Percentiles rank a stretch among this genome's conserved stretches.
Conservation (phyloP, 2,113 vertebrate species). For the Sapajus apella region DNA sequence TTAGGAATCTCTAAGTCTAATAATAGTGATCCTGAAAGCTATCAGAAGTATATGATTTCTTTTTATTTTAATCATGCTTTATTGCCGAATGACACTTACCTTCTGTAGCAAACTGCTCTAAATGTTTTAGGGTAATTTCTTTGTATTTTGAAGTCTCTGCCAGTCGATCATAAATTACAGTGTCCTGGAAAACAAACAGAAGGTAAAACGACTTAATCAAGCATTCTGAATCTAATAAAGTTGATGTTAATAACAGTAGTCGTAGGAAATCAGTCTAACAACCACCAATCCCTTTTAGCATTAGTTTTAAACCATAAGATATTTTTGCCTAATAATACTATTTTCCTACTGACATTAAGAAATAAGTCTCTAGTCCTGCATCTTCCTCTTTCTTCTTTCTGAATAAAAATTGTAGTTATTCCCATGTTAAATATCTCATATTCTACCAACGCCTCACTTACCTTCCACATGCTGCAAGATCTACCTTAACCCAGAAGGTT, state of each 20-base stretch:
- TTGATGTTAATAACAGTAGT: background rate
- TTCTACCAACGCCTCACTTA: background rate
- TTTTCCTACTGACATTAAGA: background rate
- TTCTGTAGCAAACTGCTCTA: constrained; percentile 99
- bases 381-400: background rate
- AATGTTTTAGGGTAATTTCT: constrained; percentile 98
- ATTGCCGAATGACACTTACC: constrained; percentile 82
- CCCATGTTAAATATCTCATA: background rate
- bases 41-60: background rate
- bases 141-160: constrained; percentile 97
- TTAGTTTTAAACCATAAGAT: constrained; percentile 17
- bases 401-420: background rate
- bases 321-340: background rate
- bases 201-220: background rate
- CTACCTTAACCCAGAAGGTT: background rate
- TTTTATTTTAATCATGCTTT: background rate
- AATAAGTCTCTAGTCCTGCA: background rate
- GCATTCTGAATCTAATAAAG: background rate
- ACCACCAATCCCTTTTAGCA: background rate
- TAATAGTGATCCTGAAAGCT: background rate
- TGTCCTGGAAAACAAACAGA: constrained; percentile 90
- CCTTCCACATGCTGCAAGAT: background rate
- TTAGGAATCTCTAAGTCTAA: constrained; percentile 27
- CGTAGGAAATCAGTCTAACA: constrained; percentile 23
- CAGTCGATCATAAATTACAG: constrained; percentile 97